Conservation (phyloP, 2,113 vertebrate species). For the Balaeniceps rex region DNA sequence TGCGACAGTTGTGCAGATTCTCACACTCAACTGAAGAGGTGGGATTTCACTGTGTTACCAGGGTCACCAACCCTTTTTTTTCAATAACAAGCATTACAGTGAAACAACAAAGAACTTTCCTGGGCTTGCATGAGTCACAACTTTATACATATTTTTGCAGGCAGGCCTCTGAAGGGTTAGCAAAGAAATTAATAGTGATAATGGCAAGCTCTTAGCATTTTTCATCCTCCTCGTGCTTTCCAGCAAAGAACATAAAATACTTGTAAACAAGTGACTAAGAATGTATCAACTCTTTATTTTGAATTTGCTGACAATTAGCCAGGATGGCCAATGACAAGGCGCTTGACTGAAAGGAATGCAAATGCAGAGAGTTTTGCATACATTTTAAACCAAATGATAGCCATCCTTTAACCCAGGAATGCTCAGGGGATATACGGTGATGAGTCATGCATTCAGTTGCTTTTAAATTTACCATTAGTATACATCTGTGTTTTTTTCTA, state of each 20-base stretch:
- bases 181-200: neutral
- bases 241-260: neutral
- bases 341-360: neutral
- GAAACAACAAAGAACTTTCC: neutral
- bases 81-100: neutral
- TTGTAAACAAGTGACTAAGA: neutral
- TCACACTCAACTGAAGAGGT: neutral
- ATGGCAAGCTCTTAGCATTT: neutral
- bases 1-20: neutral
- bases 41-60: neutral
- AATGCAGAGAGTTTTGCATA: constrained; percentile 33
- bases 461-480: neutral
- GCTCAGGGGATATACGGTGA: constrained; percentile 30
- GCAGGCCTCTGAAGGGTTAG: neutral
- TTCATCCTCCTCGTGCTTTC: neutral
- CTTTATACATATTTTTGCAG: neutral
- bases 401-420: neutral
- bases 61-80: neutral
- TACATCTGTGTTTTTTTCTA: constrained; percentile 43
- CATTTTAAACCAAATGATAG: constrained; percentile 14
- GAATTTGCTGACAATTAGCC: neutral
- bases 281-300: neutral
- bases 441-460: constrained; percentile 58
- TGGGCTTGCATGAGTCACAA: neutral
- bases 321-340: neutral